Evolutionary conservation across 2,113 vertebrate species (phyloP), one percentile per base, ranked within the genome.

Genomic region (Grallaria varia): DNA sequence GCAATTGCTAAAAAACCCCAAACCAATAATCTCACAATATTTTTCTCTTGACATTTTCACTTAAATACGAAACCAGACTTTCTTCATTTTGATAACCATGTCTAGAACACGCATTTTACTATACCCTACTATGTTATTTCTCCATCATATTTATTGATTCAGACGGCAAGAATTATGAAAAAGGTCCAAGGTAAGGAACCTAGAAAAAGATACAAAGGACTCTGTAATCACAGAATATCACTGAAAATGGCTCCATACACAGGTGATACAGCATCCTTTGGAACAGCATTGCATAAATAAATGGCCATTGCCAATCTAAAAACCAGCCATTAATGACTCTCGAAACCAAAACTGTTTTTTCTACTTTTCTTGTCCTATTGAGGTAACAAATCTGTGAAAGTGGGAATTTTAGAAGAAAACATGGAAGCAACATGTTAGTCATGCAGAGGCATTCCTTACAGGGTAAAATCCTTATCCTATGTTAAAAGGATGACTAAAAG

Each of bases 281-380:
- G 59, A 74, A 47, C 3, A 67, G 2, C 8, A 24, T 35, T 55
- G 8, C 0, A 0, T 23, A 28, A 1, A 5, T 35, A 4, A 15
- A 31, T 21, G 20, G 7, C 3, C 19, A 44, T 35, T 3, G 0
- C 12, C 37, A 64, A 3, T 4, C 75, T 90, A 30, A 84, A 22
- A 3, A 72, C 14, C 7, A 63, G 3, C 8, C 25, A 66, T 24
- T 53, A 30, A 33, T n/a, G 16, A n/a, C 7, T 15, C 17, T 17
- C 7, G 39, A 71, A 71, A 91, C 2, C 4, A 75, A 59, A 89
- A 56, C 1, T 8, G 76, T 1, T 30, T 71, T 62, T 8, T 52
- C 1, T 56, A 19, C n/a, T 59, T 80, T 27, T 4, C 28, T 40
- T 40, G 37, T 42, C 17, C 37, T 63, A 4, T 4, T 39, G 72